Evolutionary conservation across 2,888 invertebrate species (phyloP).

Genomic region (Torymus auratus): DNA sequence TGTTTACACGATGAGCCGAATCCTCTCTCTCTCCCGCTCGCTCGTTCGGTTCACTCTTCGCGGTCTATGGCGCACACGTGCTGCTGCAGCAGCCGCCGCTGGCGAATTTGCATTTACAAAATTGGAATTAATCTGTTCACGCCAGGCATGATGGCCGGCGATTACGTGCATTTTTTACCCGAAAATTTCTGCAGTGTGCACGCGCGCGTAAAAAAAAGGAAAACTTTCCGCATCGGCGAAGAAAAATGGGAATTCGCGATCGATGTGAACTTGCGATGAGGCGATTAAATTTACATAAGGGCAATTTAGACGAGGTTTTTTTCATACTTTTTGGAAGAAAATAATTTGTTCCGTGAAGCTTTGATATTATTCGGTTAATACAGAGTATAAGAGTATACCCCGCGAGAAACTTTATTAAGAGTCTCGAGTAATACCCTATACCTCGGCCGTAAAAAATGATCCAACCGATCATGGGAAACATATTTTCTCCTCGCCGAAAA

Average conservation of each 20-base stretch:
- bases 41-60: constrained; percentile 4
- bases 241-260: neutral
- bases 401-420: too few relatives aligned
- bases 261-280: neutral
- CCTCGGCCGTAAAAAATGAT: too few relatives aligned
- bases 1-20: constrained; percentile 34
- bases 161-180: constrained; percentile 3
- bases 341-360: too few relatives aligned
- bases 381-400: too few relatives aligned
- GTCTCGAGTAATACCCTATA: too few relatives aligned
- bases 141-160: neutral
- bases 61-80: constrained; percentile 5
- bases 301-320: too few relatives aligned
- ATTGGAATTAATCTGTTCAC: constrained; percentile 33
- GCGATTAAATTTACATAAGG: too few relatives aligned
- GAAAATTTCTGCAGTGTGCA: neutral
- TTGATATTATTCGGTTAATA: too few relatives aligned
- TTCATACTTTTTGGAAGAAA: too few relatives aligned
- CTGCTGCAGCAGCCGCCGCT: neutral
- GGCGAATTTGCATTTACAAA: constrained; percentile 47
- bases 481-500: too few relatives aligned
- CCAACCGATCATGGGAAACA: too few relatives aligned
- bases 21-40: constrained; percentile 40
- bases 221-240: neutral
- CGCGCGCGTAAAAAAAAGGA: neutral